These are phyloP conservation scores for Pelusios castaneus DNA, from an alignment of 2,113 vertebrate species.

Conservation along the genomic window DNA sequence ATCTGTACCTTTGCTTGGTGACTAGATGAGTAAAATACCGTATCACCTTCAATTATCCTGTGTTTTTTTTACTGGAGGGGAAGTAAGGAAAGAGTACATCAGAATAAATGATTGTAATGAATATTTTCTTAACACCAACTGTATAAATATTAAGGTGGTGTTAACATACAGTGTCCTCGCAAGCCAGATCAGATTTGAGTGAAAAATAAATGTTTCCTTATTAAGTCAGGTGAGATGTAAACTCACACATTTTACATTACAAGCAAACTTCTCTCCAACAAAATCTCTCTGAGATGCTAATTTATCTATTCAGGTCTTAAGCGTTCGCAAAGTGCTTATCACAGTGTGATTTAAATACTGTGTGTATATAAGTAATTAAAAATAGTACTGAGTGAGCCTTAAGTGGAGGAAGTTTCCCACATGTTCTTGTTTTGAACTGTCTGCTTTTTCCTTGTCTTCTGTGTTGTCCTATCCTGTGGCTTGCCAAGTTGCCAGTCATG, in stretches of 20 bases:
- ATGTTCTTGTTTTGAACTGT: neutral
- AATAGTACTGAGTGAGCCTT: neutral
- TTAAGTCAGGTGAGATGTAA: neutral
- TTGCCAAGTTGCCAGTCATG: neutral
- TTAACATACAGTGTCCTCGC: neutral
- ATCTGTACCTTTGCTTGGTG: neutral
- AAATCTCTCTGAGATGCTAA: neutral
- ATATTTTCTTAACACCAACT: conserved; percentile 1
- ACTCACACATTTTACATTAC: conserved; percentile 14
- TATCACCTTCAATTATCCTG: neutral
- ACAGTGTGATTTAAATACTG: neutral
- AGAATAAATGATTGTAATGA: conserved; percentile 8
- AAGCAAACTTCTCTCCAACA: neutral
- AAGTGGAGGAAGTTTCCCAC: conserved; percentile 25
- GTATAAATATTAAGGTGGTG: conserved; percentile 39
- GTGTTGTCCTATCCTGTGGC: neutral
- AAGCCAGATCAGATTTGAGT: neutral
- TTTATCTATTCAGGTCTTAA: conserved; percentile 23
- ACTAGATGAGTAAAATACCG: neutral
- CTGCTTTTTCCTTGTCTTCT: neutral
- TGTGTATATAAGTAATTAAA: conserved; percentile 16
- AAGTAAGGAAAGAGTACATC: neutral
- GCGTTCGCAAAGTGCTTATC: conserved; percentile 4
- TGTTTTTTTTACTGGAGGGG: conserved; percentile 13
- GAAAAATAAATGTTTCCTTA: conserved; percentile 28